A percentile compares a stretch with the other conserved stretches of the same genome.
These are phyloP conservation scores for Lordiphosa mommai DNA, from an alignment of 1,140 invertebrate genomes.

Conservation along the genomic window DNA sequence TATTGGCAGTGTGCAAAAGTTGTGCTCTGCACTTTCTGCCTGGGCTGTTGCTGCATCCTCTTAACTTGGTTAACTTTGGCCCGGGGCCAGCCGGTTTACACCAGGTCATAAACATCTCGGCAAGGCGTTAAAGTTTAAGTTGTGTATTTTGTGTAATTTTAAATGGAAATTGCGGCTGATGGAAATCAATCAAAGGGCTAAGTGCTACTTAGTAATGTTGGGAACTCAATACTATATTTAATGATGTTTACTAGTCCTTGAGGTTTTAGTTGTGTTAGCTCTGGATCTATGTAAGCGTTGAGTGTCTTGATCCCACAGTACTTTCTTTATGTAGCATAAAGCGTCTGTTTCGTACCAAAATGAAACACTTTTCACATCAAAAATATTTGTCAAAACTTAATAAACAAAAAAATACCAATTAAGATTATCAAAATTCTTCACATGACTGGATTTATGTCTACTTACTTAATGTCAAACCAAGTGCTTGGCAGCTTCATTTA, in stretches of 20 bases:
- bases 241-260: too few relatives aligned
- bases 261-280: too few relatives aligned
- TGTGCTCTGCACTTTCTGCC: neutral
- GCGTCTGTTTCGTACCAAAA: too few relatives aligned
- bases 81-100: neutral
- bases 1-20: neutral
- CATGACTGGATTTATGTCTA: neutral
- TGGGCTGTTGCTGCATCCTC: neutral
- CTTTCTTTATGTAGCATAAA: too few relatives aligned
- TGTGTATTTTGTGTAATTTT: constrained; percentile 1
- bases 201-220: too few relatives aligned
- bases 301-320: too few relatives aligned
- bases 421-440: constrained; percentile 18
- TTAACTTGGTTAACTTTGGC: neutral
- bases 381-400: too few relatives aligned
- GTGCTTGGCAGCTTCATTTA: constrained; percentile 39
- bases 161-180: neutral
- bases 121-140: constrained; percentile 5
- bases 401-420: constrained; percentile 18
- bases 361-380: too few relatives aligned
- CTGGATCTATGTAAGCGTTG: too few relatives aligned
- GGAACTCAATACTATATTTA: too few relatives aligned
- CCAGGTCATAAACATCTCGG: constrained; percentile 2
- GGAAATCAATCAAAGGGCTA: neutral
- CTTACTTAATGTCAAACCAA: constrained; percentile 6